Base-by-base conservation (phyloP, 2,888 invertebrate genomes). In the Lycocerus yunnanus region DNA sequence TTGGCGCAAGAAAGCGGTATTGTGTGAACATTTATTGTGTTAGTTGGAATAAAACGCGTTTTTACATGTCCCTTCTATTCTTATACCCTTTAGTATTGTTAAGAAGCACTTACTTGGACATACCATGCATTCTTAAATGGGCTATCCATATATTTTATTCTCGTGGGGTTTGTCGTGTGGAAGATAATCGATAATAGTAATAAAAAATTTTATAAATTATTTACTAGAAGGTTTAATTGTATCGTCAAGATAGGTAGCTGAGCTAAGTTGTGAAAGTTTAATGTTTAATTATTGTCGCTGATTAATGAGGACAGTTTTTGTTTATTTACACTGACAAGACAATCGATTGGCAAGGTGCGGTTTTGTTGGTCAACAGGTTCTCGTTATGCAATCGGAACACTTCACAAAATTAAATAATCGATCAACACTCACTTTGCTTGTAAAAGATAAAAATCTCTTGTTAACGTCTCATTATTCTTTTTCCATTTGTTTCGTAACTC, bases 21-120 rank as follows among this genome's bases (percentile, higher is more conserved):
- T 85, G 84, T 84, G 83, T 79, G 76, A 77, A 75, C 81, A 79
- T 83, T 85, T 84, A 85, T 85, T 85, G 84, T 85, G 82, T 85
- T 85, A 85, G 81, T 77, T 73, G 73, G 81, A 82, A 84, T 84
- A 84, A 84, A 84, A 82, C 80, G 79, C 81, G 82, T 85, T 84
- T 84, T 85, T 84, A 84, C 83, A 83, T 83, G 82, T 82, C 79
- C 80, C 77, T 75, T 78, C 79, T 74, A 78, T 77, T 77, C 77
- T 76, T 77, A 78, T 78, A 79, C 79, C 80, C 80, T 78, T 78
- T 75, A 73, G 76, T 72, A 68, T 77, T 78, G 73, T 77, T 68
- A 61, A 58, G 60, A 68, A 73, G 71, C 68, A 68, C 72, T 74
- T 74, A 70, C 73, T 74, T 71, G 74, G 78, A 76, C 78, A 75